phyloP scores from a whole-genome alignment of 2,113 vertebrate genomes.

The Okapia johnstoni region DNA sequence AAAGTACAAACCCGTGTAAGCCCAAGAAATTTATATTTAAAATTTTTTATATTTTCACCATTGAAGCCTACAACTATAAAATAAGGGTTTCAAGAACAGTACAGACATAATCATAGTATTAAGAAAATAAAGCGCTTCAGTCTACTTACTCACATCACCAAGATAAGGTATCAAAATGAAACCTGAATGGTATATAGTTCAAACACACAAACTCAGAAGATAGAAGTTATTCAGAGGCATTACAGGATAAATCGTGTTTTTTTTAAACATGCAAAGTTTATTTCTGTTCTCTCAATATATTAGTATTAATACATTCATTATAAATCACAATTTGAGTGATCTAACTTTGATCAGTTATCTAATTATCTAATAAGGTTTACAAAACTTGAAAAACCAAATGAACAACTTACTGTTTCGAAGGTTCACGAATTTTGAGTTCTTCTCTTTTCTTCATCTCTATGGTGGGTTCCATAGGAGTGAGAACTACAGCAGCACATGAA shows the following conservation, averaged over 20 bases:
- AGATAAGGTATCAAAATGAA: background rate
- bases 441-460: constrained; percentile 84
- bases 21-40: background rate
- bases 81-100: background rate
- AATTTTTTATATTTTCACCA: background rate
- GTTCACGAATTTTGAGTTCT: constrained; percentile 79
- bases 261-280: background rate
- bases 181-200: background rate
- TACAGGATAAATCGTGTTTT: background rate
- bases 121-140: background rate
- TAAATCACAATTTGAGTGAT: background rate
- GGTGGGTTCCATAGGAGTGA: constrained; percentile 84
- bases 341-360: background rate
- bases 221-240: background rate
- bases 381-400: background rate
- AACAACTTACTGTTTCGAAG: constrained; percentile 86
- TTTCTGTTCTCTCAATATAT: background rate
- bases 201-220: background rate
- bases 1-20: background rate
- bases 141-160: background rate
- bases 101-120: background rate
- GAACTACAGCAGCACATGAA: constrained; percentile 90
- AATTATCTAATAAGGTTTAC: background rate
- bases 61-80: background rate
- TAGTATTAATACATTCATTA: background rate